Base-by-base conservation (phyloP, 2,113 vertebrate genomes). In the Glareola pratincola region DNA sequence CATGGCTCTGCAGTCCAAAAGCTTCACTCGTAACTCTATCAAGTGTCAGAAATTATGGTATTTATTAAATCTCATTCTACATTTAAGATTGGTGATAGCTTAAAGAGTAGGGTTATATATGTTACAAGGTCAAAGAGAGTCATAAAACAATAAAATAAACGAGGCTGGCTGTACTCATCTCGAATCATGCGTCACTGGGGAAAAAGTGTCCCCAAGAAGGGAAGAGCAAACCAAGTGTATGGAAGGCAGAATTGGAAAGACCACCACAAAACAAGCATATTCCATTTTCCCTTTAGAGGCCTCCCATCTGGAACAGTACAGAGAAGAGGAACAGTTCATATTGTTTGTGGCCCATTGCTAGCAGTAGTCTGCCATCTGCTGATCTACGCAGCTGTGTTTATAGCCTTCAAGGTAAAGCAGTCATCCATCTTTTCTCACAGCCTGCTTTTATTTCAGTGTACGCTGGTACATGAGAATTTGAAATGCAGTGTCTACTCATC, bases 361-460 rank as follows among this genome's bases (percentile, higher is more conserved):
- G 95, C 91, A 41, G 95, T 57, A 27, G 77, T 60, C 94, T 95
- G 95, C 93, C 95, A 94, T 90, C 96, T 96, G 95, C 94, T 76
- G 67, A 90, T 80, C 50, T 39, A 32, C 24, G 5, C 95, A 95
- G 92, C 97, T 96, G 95, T 56, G 91, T 13, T 79, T 47, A 54
- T 41, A 72, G 88, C 94, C 88, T 77, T 62, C 79, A 74, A 62
- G 30, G 60, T 53, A 34, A 69, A 66, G 23, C 54, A 57, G 37
- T 50, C 79, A 95, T 95, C 95, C 92, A 77, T 95, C 96, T 91
- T 85, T 73, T 66, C 83, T 54, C 83, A 26, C 75, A 82, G 78
- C 68, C 82, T 77, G 69, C 86, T 92, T 79, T n/a, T 54, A 32
- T 51, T 94, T 66, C 89, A 68, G 66, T 6, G 24, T 32, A 22